Percentiles rank a stretch among this genome's conserved stretches.
phyloP scores from a whole-genome alignment of 2,888 invertebrate species.

The Caenorhabditis zanzibari region DNA sequence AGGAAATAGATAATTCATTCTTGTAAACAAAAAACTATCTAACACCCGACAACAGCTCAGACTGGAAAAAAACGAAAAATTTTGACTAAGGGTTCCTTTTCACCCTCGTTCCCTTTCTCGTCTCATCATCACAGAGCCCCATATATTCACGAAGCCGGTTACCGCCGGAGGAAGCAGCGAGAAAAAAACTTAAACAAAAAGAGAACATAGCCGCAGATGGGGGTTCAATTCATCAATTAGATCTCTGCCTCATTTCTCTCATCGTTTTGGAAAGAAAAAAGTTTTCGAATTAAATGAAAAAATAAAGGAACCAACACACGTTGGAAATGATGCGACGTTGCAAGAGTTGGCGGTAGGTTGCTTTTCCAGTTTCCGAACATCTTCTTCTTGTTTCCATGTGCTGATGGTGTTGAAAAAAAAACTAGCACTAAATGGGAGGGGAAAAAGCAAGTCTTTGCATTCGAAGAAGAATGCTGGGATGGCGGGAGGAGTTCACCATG shows the following conservation, averaged over 20 bases:
- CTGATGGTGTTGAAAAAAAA: conserved; percentile 19
- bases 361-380: not conserved
- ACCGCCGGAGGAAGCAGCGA: not conserved
- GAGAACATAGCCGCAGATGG: conserved; percentile 62
- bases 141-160: conserved; percentile 3
- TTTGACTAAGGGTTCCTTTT: not conserved
- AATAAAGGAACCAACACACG: not conserved
- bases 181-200: conserved; percentile 41
- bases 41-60: conserved; percentile 15
- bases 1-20: conserved; percentile 50
- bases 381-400: not conserved
- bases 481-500: conserved; percentile 63
- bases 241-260: conserved; percentile 14
- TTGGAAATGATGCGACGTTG: conserved; percentile 50
- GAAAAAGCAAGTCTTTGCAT: conserved; percentile 30
- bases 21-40: conserved; percentile 61
- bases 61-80: conserved; percentile 9
- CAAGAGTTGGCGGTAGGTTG: conserved; percentile 50
- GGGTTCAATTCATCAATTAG: conserved; percentile 57
- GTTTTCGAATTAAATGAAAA: conserved; percentile 27
- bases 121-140: not conserved
- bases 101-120: conserved; percentile 4
- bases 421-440: conserved; percentile 7
- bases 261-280: not conserved
- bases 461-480: conserved; percentile 50